phyloP scores from a whole-genome alignment of 2,888 invertebrate species.

The Protonemura montana region DNA sequence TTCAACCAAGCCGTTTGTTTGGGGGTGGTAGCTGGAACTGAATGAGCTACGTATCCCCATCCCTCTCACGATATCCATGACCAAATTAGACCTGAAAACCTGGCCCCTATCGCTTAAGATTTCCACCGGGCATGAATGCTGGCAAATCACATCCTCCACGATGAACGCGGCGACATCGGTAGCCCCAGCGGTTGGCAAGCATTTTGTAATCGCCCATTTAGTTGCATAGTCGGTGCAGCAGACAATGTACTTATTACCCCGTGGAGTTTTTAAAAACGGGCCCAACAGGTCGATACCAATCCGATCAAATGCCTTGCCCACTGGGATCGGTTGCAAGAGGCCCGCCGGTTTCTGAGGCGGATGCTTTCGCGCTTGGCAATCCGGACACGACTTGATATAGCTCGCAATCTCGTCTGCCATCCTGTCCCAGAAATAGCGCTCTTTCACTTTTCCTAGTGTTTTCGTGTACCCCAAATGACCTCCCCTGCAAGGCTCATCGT shows the following conservation, averaged over 20 bases:
- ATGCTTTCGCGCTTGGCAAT: slow-evolving; percentile 45
- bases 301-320: slow-evolving; percentile 43
- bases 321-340: slow-evolving; percentile 42
- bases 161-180: slow-evolving; percentile 48
- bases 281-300: slow-evolving; percentile 48
- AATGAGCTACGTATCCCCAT: slow-evolving; percentile 47
- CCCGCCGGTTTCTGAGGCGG: slow-evolving; percentile 38
- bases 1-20: slow-evolving; percentile 51
- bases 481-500: slow-evolving; percentile 47
- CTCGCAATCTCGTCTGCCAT: slow-evolving; percentile 41
- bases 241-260: background rate
- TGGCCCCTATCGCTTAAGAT: slow-evolving; percentile 50
- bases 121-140: slow-evolving; percentile 41
- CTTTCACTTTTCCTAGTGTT: slow-evolving; percentile 41
- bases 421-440: slow-evolving; percentile 44
- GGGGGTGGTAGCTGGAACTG: slow-evolving; percentile 50
- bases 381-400: slow-evolving; percentile 45
- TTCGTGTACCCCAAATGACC: slow-evolving; percentile 45
- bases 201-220: slow-evolving; percentile 43
- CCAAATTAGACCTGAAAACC: slow-evolving; percentile 47
- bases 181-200: slow-evolving; percentile 46
- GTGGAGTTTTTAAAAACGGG: slow-evolving; percentile 44
- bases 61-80: slow-evolving; percentile 38
- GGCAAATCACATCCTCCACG: slow-evolving; percentile 45
- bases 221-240: slow-evolving; percentile 17